These are phyloP conservation scores for Bungarus multicinctus DNA, from an alignment of 2,113 vertebrate genomes.

Conservation along the genomic window DNA sequence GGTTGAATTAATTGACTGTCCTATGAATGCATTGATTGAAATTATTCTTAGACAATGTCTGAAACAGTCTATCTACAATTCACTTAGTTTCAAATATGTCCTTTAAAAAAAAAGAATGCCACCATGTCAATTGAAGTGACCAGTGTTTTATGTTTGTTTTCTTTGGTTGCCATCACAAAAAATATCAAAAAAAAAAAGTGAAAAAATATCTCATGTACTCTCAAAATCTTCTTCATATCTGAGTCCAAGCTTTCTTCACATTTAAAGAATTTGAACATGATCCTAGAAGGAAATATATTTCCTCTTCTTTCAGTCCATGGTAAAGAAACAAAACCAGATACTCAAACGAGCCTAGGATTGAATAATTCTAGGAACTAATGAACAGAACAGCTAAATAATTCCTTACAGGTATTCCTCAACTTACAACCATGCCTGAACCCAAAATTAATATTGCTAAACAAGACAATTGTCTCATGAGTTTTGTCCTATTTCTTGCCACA, in stretches of 20 bases:
- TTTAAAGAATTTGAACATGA: background rate
- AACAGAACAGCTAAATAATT: conserved; percentile 40
- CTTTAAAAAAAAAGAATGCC: background rate
- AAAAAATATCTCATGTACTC: background rate
- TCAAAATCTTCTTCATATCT: no score
- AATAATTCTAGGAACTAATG: conserved; percentile 57
- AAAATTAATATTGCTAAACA: no score
- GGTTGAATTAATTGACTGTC: background rate
- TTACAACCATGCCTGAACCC: background rate
- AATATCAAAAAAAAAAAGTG: no score
- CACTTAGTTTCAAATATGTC: background rate
- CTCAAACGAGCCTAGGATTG: conserved; percentile 2
- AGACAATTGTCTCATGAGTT: no score
- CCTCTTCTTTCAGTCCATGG: background rate
- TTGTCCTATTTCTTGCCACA: no score
- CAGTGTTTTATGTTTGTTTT: background rate
- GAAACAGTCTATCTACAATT: background rate
- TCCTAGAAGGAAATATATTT: background rate
- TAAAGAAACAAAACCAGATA: background rate
- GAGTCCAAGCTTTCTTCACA: background rate
- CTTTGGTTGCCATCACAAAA: background rate
- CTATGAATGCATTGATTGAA: background rate
- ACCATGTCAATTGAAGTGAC: background rate
- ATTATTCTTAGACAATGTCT: background rate
- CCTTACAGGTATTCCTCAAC: background rate